Evolutionary conservation across 1,140 invertebrate genomes (phyloP).

Genomic region (Atta colombica): DNA sequence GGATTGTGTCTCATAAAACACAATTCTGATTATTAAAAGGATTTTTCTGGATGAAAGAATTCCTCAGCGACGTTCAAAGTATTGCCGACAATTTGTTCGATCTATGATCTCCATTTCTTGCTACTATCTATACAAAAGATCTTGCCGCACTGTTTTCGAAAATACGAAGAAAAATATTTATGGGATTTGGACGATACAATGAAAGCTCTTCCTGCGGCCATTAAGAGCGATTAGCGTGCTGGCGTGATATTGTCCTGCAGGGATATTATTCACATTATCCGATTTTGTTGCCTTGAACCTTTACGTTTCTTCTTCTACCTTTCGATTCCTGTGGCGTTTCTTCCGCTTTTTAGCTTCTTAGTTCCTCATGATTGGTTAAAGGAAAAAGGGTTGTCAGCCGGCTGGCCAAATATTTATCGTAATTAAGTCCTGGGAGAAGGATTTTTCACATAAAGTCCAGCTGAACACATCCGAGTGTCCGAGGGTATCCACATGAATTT

Average conservation of each 20-base stretch:
- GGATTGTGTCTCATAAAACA: constrained; percentile 8
- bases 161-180: constrained; percentile 85
- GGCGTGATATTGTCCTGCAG: constrained; percentile 69
- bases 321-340: not conserved
- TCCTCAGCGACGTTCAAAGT: not conserved
- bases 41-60: not conserved
- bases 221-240: constrained; percentile 82
- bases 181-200: constrained; percentile 80
- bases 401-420: constrained; percentile 86
- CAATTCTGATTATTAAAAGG: not conserved
- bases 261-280: constrained; percentile 70
- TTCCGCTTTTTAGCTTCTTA: constrained; percentile 74
- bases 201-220: constrained; percentile 61
- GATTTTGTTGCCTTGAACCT: constrained; percentile 62
- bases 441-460: constrained; percentile 52
- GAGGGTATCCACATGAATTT: constrained; percentile 73
- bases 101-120: not conserved
- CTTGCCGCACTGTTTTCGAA: constrained; percentile 78
- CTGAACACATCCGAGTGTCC: constrained; percentile 56
- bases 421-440: constrained; percentile 79
- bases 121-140: constrained; percentile 1
- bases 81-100: constrained; percentile 19
- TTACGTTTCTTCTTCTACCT: constrained; percentile 16
- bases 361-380: constrained; percentile 80
- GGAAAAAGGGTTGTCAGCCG: constrained; percentile 84